Conservation (phyloP, 2,113 vertebrate genomes). For the Boleophthalmus pectinirostris region DNA sequence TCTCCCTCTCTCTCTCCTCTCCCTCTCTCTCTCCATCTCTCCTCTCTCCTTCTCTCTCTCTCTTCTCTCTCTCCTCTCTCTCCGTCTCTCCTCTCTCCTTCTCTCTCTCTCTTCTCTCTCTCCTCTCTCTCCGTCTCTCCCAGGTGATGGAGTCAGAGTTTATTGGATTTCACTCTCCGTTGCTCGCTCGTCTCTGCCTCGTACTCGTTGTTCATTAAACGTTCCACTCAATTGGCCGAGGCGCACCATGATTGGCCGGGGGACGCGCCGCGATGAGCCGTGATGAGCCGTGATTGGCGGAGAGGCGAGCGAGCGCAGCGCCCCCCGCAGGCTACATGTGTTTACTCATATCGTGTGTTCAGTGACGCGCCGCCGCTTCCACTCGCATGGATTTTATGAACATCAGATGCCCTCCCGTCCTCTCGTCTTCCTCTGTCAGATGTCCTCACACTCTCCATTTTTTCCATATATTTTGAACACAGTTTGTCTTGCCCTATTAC, state of each 20-base stretch:
- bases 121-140: slow-evolving; percentile 37
- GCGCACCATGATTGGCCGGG: too few relatives aligned
- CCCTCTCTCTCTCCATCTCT: not conserved
- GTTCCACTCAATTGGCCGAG: slow-evolving; percentile 71
- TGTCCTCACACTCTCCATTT: too few relatives aligned
- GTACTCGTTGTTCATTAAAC: slow-evolving; percentile 72
- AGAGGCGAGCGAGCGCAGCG: slow-evolving; percentile 37
- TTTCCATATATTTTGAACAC: too few relatives aligned
- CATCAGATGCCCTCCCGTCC: not conserved
- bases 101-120: not conserved
- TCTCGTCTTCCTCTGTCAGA: too few relatives aligned
- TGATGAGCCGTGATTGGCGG: slow-evolving; percentile 25
- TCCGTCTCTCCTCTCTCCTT: not conserved
- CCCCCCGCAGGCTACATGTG: slow-evolving; percentile 52
- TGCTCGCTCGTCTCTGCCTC: slow-evolving; percentile 38
- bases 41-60: not conserved
- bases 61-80: not conserved
- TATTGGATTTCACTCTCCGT: slow-evolving; percentile 76
- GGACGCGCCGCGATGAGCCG: slow-evolving; percentile 47
- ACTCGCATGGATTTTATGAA: slow-evolving; percentile 13
- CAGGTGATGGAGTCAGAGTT: slow-evolving; percentile 64
- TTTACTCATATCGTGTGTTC: slow-evolving; percentile 20
- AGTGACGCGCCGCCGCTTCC: slow-evolving; percentile 15
- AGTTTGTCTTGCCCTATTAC: too few relatives aligned
- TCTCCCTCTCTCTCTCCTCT: not conserved